Percentiles rank a stretch among this genome's conserved stretches.
These are phyloP conservation scores for Heliconius eleuchia DNA, from an alignment of 1,140 invertebrate species.

Conservation along the genomic window DNA sequence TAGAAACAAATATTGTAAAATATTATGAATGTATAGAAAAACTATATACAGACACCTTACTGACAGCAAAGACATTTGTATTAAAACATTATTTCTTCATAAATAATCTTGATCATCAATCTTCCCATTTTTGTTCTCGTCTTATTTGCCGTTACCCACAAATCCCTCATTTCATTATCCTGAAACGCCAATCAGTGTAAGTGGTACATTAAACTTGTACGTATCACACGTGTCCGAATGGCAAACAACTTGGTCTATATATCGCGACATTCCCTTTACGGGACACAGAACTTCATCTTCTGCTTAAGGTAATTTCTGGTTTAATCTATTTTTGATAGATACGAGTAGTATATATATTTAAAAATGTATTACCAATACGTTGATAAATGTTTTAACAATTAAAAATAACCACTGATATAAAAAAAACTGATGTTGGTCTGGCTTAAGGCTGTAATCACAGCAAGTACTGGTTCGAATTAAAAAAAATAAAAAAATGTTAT, in stretches of 20 bases:
- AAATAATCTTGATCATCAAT: neutral
- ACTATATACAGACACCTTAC: too few relatives aligned
- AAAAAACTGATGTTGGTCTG: too few relatives aligned
- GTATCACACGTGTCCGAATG: slow-evolving; percentile 46
- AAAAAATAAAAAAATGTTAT: too few relatives aligned
- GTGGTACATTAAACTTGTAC: slow-evolving; percentile 42
- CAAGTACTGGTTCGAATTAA: too few relatives aligned
- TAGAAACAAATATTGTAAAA: too few relatives aligned
- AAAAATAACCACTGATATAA: too few relatives aligned
- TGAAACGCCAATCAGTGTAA: slow-evolving; percentile 23
- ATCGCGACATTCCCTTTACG: slow-evolving; percentile 40
- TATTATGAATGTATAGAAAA: too few relatives aligned
- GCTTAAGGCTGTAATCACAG: too few relatives aligned
- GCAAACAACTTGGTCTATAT: slow-evolving; percentile 44
- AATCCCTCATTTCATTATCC: slow-evolving; percentile 13
- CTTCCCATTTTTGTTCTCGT: neutral
- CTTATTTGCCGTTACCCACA: neutral
- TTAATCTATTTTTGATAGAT: neutral
- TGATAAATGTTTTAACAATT: neutral
- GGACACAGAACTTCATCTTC: neutral
- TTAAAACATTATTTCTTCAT: neutral
- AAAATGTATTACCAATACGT: neutral
- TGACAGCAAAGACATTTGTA: neutral
- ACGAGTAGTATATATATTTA: neutral
- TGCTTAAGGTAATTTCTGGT: neutral